phyloP scores from a whole-genome alignment of 2,888 invertebrate genomes.

The Hydropsyche betteni region DNA sequence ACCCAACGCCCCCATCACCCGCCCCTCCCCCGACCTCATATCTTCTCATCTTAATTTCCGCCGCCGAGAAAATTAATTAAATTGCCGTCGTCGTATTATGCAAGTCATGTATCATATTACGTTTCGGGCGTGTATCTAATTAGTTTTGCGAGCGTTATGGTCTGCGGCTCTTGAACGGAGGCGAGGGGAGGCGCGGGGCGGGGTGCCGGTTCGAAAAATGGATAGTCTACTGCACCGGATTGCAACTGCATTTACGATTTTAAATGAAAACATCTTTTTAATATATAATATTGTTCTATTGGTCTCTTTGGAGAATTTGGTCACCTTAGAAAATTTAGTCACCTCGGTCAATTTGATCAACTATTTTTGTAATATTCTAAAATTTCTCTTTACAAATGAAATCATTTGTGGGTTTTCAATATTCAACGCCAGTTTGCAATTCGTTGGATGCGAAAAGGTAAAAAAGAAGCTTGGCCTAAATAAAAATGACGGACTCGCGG shows the following conservation, averaged over 20 bases:
- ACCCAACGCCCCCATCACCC: conserved; percentile 10
- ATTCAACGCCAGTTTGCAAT: neutral
- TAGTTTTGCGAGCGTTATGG: conserved; percentile 50
- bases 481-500: conserved; percentile 33
- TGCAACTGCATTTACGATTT: conserved; percentile 5
- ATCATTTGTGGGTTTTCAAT: neutral
- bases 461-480: neutral
- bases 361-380: no score
- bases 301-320: no score
- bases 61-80: conserved; percentile 53
- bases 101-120: conserved; percentile 53
- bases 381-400: no score
- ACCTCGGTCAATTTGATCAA: no score
- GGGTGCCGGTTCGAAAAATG: neutral
- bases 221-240: conserved; percentile 36
- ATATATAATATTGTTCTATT: no score
- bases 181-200: neutral
- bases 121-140: conserved; percentile 53
- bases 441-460: no score
- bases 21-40: conserved; percentile 48
- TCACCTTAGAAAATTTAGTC: no score
- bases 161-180: conserved; percentile 24
- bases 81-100: conserved; percentile 53
- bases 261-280: no score
- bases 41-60: conserved; percentile 53